These are phyloP conservation scores for Hemicrepidius hirtus DNA, from an alignment of 2,888 invertebrate genomes.

Conservation along the genomic window DNA sequence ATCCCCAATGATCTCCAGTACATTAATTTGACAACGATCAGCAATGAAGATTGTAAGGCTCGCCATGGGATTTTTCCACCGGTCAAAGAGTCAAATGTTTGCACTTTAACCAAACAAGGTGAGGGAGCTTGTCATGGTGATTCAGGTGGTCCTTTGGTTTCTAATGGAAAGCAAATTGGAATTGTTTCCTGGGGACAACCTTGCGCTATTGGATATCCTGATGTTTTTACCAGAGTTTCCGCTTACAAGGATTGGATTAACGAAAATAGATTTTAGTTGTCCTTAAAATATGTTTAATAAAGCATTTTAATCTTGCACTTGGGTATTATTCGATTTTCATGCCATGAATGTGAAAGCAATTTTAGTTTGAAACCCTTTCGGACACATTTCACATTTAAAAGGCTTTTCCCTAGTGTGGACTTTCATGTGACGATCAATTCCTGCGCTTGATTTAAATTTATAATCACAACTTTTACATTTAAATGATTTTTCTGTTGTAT, in stretches of 20 bases:
- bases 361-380: no score
- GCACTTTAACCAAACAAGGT: slow-evolving; percentile 76
- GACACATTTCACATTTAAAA: not conserved
- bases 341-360: no score
- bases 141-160: slow-evolving; percentile 74
- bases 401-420: not conserved
- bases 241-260: slow-evolving; percentile 72
- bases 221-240: slow-evolving; percentile 74
- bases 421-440: no score
- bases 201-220: slow-evolving; percentile 74
- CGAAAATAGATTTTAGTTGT: not conserved
- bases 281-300: not conserved
- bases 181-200: slow-evolving; percentile 75
- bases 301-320: not conserved
- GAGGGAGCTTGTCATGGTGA: slow-evolving; percentile 77
- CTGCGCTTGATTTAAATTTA: no score
- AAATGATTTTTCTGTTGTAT: no score
- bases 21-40: slow-evolving; percentile 73
- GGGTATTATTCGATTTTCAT: no score
- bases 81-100: slow-evolving; percentile 74
- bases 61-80: slow-evolving; percentile 66
- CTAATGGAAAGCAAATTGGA: slow-evolving; percentile 70
- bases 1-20: slow-evolving; percentile 75
- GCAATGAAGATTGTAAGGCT: slow-evolving; percentile 72
- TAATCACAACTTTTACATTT: no score